Base-by-base conservation (phyloP, 2,113 vertebrate species). In the Pongo abelii region DNA sequence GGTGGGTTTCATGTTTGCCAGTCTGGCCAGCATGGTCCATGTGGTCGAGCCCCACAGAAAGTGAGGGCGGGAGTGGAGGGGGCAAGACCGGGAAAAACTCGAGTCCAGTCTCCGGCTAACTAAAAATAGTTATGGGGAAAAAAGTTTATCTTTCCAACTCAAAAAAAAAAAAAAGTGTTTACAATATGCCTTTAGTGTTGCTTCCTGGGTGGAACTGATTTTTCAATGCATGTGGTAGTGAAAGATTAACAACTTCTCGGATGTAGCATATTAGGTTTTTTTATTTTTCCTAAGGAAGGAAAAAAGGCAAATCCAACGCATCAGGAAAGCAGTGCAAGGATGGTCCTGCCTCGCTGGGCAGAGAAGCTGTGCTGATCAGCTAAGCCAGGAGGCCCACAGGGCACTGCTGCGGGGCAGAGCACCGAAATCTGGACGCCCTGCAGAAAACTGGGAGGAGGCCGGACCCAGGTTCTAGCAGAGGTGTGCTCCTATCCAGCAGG, bases 71-170 rank as follows among this genome's bases (percentile, higher is more conserved):
- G 22, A n/a, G 13, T 5, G 2, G 38, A 38, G 8, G 35, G 50
- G 4, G 40, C 27, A 1, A 79, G 59, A 35, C 85, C 48, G 1
- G 0, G 38, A 32, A 70, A n/a, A 25, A 3, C 52, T 52, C 17
- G 2, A 22, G 9, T 48, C 52, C 78, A 43, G n/a, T 16, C 84
- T 78, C 80, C 5, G 20, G 2, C 48, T 40, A 1, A 11, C 93
- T 94, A 89, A 97, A 97, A 96, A 97, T n/a, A 97, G 94, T 32
- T 8, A 88, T 2, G 75, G 79, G 0, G n/a, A 78, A 83, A 79
- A 91, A 61, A 32, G 27, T 90, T 84, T 86, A 75, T 91, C 85
- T 85, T 94, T 92, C 77, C 67, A 81, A 85, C 38, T 79, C 38
- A 38, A 38, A 75, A 83, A 55, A 64, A 64, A 64, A 79, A 93